These are phyloP conservation scores for Calypte anna DNA, from an alignment of 2,113 vertebrate species.

Conservation along the genomic window DNA sequence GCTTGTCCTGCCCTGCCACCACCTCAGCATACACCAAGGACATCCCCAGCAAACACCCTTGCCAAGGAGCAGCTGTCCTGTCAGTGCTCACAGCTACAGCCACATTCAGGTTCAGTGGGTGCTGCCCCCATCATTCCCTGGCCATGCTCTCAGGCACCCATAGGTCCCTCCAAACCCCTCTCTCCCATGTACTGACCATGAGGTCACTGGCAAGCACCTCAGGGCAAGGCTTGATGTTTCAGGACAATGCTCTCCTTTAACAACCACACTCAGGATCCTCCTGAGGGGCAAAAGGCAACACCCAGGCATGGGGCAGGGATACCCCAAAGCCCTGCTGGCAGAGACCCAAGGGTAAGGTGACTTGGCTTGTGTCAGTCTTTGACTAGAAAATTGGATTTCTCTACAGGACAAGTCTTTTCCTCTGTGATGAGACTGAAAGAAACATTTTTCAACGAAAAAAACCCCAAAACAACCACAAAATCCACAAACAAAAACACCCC, in stretches of 20 bases:
- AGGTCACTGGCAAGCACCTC: background rate
- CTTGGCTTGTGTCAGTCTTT: background rate
- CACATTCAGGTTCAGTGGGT: background rate
- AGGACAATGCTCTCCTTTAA: background rate
- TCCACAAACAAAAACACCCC: background rate
- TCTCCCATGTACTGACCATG: background rate
- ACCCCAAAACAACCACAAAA: too few species aligned
- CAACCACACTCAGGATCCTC: background rate
- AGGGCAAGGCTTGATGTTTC: background rate
- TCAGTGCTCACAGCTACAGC: background rate
- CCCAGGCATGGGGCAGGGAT: background rate
- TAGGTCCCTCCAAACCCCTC: background rate
- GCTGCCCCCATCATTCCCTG: background rate
- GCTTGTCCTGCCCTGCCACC: background rate
- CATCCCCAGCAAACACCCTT: background rate
- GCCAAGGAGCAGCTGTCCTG: background rate
- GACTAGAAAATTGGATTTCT: conserved; percentile 36
- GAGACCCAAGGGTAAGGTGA: background rate
- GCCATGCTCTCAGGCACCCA: background rate
- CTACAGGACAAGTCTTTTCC: background rate
- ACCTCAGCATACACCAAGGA: background rate
- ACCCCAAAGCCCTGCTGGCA: background rate
- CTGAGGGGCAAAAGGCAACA: background rate
- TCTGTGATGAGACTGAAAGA: background rate
- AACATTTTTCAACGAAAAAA: conserved; percentile 15